A percentile compares a stretch with the other conserved stretches of the same genome.
phyloP scores from a whole-genome alignment of 2,888 invertebrate species.

The Sphaeridia pumilis region DNA sequence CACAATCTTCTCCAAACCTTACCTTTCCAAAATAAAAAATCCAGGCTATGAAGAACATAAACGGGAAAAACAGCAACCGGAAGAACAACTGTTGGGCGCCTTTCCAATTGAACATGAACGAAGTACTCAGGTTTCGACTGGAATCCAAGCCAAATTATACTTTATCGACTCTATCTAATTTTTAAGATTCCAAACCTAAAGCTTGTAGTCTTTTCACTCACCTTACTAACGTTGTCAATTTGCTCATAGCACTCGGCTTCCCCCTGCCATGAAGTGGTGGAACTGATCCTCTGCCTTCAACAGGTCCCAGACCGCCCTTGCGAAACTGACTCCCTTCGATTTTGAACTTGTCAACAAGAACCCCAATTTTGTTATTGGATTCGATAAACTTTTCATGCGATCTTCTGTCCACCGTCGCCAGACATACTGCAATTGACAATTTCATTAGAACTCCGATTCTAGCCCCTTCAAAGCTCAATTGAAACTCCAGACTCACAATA shows the following conservation, averaged over 20 bases:
- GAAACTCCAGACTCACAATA: slow-evolving; percentile 69
- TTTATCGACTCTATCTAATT: too few relatives aligned
- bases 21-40: slow-evolving; percentile 55
- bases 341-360: slow-evolving; percentile 81
- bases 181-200: too few relatives aligned
- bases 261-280: slow-evolving; percentile 59
- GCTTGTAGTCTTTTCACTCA: slow-evolving; percentile 25
- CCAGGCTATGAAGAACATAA: slow-evolving; percentile 66
- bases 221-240: slow-evolving; percentile 52
- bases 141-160: slow-evolving; percentile 37
- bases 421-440: slow-evolving; percentile 49
- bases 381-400: slow-evolving; percentile 85
- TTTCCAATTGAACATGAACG: slow-evolving; percentile 61
- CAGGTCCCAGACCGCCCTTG: slow-evolving; percentile 42
- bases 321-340: slow-evolving; percentile 66
- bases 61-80: slow-evolving; percentile 53
- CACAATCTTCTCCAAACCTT: background rate
- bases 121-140: slow-evolving; percentile 64
- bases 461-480: background rate
- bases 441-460: too few relatives aligned
- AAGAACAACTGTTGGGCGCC: slow-evolving; percentile 65
- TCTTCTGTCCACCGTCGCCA: slow-evolving; percentile 63
- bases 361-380: slow-evolving; percentile 85
- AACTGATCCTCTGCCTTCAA: slow-evolving; percentile 38
- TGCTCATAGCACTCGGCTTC: slow-evolving; percentile 54